phyloP scores from a whole-genome alignment of 2,113 vertebrate genomes.

The Gopherus flavomarginatus region DNA sequence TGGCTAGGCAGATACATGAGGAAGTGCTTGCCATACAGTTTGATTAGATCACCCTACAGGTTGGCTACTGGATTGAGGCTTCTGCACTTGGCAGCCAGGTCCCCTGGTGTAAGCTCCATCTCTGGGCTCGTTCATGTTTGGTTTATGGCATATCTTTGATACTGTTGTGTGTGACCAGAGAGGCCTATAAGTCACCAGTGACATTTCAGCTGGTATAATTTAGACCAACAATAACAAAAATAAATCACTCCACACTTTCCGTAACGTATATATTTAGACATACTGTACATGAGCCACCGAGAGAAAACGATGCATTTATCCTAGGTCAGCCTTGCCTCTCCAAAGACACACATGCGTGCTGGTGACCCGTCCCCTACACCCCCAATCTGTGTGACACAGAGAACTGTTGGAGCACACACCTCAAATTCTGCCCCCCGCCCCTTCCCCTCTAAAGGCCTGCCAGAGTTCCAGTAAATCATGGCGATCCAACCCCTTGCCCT shows the following conservation, averaged over 20 bases:
- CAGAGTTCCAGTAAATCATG: background rate
- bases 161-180: background rate
- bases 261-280: background rate
- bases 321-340: background rate
- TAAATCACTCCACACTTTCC: slow-evolving; percentile 70
- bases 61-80: background rate
- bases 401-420: background rate
- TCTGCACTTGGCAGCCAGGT: background rate
- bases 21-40: background rate
- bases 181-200: background rate
- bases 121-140: slow-evolving; percentile 45
- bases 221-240: slow-evolving; percentile 72
- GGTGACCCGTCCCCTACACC: background rate
- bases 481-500: background rate
- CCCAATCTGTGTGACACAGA: background rate
- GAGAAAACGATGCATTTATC: background rate
- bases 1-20: background rate
- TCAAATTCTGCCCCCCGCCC: background rate
- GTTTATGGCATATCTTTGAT: slow-evolving; percentile 63
- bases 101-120: background rate
- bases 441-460: background rate
- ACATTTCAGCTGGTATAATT: slow-evolving; percentile 9
- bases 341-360: rapidly evolving
- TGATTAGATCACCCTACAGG: background rate
- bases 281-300: slow-evolving; percentile 6